Base-by-base conservation (phyloP, 2,888 invertebrate species). In the Scotopteryx bipunctaria region DNA sequence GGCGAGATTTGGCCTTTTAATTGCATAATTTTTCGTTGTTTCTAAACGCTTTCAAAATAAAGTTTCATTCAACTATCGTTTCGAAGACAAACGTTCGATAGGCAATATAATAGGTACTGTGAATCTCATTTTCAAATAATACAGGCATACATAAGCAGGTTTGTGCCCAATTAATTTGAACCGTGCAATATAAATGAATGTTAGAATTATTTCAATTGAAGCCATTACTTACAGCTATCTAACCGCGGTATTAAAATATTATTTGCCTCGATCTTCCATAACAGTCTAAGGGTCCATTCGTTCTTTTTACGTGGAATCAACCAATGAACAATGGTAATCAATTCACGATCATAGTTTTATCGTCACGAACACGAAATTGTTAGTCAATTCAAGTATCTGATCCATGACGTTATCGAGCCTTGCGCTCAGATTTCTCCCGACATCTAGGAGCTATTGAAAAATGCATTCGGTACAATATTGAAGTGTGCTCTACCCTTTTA, bases 331-430 rank as follows among this genome's bases (percentile, higher is more conserved):
- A 71, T 73, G 59, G 66, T 66, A 76, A 79, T 74, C 73, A 72
- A 55, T 59, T 56, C 59, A 59, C 63, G 63, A 69, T 77, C 68
- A 67, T 56, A 60, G 54, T 61, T 65, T 69, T 71, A 72, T 67
- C 69, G 73, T 74, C 81, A 78, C 80, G 79, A 76, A 76, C 66
- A 44, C 63, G 59, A 72, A 72, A 76, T 69, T 65, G 63, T 69
- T 62, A 57, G 59, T 48, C 51, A 56, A 54, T 55, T 27, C 33
- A 36, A 59, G 52, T 48, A 50, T 57, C 35, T 37, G 40, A 58
- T 46, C 51, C 57, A 57, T 56, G 52, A 63, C 64, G 43, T 53
- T 45, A 63, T 66, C 51, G 40, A 57, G 13, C 53, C 38, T 55
- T 58, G 36, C 43, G 51, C 54, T 57, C 41, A 57, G 52, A 63